Evolutionary conservation across 2,113 vertebrate species (phyloP).

Genomic region (Rutilus rutilus): DNA sequence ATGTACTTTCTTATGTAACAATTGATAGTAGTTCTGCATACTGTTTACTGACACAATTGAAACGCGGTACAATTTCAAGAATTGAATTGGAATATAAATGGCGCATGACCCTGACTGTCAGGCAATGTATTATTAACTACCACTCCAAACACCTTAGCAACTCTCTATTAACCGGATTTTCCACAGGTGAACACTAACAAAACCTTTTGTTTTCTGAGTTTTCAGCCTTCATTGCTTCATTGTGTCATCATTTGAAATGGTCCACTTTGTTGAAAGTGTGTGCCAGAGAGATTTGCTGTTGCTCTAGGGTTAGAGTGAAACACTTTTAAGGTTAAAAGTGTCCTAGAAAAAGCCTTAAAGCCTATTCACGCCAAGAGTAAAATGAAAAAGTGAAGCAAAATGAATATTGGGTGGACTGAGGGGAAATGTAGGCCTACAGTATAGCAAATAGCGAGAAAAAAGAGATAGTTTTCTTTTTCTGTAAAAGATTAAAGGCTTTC

Average conservation of each 20-base stretch:
- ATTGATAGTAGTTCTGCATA: neutral
- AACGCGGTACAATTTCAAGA: neutral
- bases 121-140: too few relatives aligned
- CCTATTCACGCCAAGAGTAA: neutral
- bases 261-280: neutral
- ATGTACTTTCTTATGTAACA: neutral
- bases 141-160: too few relatives aligned
- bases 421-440: neutral
- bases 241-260: neutral
- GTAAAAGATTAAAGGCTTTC: conserved; percentile 71
- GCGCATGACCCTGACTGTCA: too few relatives aligned
- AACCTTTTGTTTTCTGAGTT: conserved; percentile 28
- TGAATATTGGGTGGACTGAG: neutral
- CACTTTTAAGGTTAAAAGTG: neutral
- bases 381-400: neutral
- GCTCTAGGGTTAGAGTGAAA: neutral
- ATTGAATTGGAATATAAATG: too few relatives aligned
- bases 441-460: neutral
- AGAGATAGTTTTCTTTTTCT: conserved; percentile 53
- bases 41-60: neutral
- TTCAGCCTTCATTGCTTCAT: conserved; percentile 8
- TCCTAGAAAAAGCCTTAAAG: neutral
- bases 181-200: neutral
- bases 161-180: neutral
- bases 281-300: neutral